These are phyloP conservation scores for Callinectes sapidus DNA, from an alignment of 2,888 invertebrate genomes.

Conservation along the genomic window DNA sequence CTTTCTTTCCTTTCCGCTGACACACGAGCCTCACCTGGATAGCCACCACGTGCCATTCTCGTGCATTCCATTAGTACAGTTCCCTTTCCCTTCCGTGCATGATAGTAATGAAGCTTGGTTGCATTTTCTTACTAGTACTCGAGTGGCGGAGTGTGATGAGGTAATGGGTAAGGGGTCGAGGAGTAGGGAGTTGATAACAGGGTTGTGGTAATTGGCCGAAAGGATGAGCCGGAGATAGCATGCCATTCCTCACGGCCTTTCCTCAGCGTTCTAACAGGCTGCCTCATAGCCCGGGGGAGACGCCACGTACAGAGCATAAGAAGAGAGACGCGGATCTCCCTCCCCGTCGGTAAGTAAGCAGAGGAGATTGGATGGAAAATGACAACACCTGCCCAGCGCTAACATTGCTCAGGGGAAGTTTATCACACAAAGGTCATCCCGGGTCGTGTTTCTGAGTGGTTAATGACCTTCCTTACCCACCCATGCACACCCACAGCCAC, in stretches of 20 bases:
- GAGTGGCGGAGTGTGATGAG: constrained; percentile 9
- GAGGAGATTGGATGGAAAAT: constrained; percentile 1
- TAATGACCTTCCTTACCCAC: not conserved
- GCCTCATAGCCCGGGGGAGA: not conserved
- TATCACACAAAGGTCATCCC: not conserved
- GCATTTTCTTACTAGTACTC: constrained; percentile 7
- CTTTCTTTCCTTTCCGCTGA: not conserved
- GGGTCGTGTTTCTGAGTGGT: not conserved
- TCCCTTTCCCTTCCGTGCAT: not conserved
- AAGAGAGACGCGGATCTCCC: not conserved
- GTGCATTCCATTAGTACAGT: not conserved
- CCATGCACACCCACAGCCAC: not conserved
- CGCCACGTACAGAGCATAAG: not conserved
- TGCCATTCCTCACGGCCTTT: constrained; percentile 30
- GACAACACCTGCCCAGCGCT: not conserved
- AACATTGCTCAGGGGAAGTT: not conserved
- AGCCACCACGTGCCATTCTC: not conserved
- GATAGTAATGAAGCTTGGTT: not conserved
- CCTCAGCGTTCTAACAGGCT: constrained; percentile 3
- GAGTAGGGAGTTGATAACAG: constrained; percentile 24
- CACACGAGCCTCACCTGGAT: not conserved
- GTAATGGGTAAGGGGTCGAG: not conserved
- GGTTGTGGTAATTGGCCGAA: constrained; percentile 25
- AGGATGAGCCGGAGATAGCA: constrained; percentile 28
- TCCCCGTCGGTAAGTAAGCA: not conserved